Percentiles rank a stretch among this genome's conserved stretches.
Evolutionary conservation across 2,797 vertebrate genomes (phyloP).

Genomic region (Mus minutoides): DNA sequence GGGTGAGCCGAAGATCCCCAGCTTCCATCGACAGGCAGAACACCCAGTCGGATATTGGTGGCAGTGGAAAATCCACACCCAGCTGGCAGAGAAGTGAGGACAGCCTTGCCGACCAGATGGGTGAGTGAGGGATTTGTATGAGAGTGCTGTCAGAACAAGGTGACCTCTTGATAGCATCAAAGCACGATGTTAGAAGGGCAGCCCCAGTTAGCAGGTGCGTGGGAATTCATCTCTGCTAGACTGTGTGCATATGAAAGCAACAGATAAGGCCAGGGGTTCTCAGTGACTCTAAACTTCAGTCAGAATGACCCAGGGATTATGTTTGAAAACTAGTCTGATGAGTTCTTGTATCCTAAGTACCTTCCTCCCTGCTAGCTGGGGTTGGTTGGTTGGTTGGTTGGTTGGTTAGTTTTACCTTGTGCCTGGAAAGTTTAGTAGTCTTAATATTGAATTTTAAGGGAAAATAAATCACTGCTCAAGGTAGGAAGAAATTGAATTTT

Average conservation of each 20-base stretch:
- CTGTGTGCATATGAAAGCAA: background rate
- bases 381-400: background rate
- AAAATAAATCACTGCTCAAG: conserved; percentile 16
- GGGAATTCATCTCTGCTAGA: background rate
- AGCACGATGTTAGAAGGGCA: background rate
- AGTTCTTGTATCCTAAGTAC: background rate
- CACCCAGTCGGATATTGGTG: conserved; percentile 89
- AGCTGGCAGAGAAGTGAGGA: conserved; percentile 94
- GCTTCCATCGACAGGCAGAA: conserved; percentile 92
- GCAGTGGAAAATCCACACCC: conserved; percentile 91
- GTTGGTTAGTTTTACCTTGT: background rate
- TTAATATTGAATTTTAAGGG: conserved; percentile 11
- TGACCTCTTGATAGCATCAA: background rate
- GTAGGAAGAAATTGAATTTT: conserved; percentile 61
- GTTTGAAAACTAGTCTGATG: background rate
- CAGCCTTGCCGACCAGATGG: conserved; percentile 89
- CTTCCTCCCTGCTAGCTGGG: background rate
- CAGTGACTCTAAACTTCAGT: background rate
- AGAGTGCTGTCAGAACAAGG: conserved; percentile 38
- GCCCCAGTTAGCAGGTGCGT: background rate
- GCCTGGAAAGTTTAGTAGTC: background rate
- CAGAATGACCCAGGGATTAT: conserved; percentile 15
- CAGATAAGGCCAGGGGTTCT: background rate
- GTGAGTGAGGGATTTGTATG: conserved; percentile 80
- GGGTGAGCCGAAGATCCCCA: conserved; percentile 94